Base-by-base conservation (phyloP, 2,888 invertebrate genomes). In the Lissocephala sabroskyi region DNA sequence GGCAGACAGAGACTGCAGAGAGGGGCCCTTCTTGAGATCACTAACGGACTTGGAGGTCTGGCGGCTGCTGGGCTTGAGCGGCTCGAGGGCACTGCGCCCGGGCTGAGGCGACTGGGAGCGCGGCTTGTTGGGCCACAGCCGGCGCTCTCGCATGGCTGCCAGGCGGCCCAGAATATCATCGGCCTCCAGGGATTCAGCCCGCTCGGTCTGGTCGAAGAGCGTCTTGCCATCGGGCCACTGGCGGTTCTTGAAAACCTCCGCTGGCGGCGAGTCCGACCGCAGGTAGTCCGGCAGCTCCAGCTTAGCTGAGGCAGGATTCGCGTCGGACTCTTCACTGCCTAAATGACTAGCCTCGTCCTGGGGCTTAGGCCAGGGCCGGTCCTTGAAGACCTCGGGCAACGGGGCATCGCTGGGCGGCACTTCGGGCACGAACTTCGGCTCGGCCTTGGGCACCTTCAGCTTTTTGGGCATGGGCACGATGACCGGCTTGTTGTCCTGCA, bases 221-320 rank as follows among this genome's bases (percentile, higher is more conserved):
- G 79, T 80, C 36, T 67, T 68, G 3, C 80, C 79, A 56, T 80
- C 80, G 6, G 80, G 80, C 81, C 80, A 79, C 37, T 79, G 62
- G 2, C 81, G 78, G 42, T 79, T 79, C 37, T 63, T 64, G 14
- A 73, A 70, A 4, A 71, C 60, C 6, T 62, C 63, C 13, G 73
- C 57, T 1, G 71, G 62, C 2, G 74, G 78, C 0, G 67, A 75
- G 2, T 79, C 67, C 1, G 66, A 64, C 16, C 77, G 65, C 28
- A 66, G 65, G 13, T 76, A 71, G 18, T 73, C 71, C 1, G 77
- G 70, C 14, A 76, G 47, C 23, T 52, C 36, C 1, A 28, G 26
- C 11, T 63, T 59, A 5, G 39, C 36, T 3, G 23, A 23, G 23
- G 2, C 9, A n/a, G n/a, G n/a, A n/a, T n/a, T n/a, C n/a, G n/a